A percentile compares a stretch with the other conserved stretches of the same genome.
Conservation (phyloP, 2,797 vertebrate genomes). For the Rhynchotus rufescens region DNA sequence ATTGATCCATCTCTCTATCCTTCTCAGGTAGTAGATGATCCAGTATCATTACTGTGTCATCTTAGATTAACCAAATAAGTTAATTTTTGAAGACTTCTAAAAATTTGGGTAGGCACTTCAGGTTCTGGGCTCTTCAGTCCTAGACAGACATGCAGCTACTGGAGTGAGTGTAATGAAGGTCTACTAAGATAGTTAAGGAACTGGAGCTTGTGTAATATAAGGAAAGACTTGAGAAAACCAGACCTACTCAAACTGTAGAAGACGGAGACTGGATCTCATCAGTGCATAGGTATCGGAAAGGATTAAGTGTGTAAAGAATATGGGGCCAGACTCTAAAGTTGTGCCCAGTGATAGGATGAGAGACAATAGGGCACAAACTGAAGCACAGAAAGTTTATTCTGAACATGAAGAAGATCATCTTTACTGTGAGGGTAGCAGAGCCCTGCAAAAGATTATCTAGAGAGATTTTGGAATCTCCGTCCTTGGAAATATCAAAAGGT, state of each 20-base stretch:
- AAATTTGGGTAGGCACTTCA: background rate
- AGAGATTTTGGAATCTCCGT: background rate
- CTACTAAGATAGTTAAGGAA: too few species aligned
- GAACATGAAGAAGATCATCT: background rate
- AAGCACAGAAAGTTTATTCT: background rate
- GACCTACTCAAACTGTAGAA: too few species aligned
- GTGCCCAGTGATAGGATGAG: background rate
- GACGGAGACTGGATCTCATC: too few species aligned
- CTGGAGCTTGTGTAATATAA: too few species aligned
- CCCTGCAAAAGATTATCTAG: background rate
- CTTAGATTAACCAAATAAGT: background rate
- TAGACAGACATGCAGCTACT: background rate
- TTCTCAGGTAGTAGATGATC: conserved; percentile 86
- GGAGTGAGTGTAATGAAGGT: too few species aligned
- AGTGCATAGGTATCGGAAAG: background rate
- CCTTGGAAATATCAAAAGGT: background rate
- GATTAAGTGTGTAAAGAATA: background rate
- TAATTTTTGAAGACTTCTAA: background rate
- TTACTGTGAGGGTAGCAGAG: background rate
- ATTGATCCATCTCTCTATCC: conserved; percentile 92
- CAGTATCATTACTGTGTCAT: background rate
- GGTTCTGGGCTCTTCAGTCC: background rate
- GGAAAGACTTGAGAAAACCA: too few species aligned
- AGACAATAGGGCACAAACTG: background rate
- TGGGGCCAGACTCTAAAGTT: background rate